phyloP scores from a whole-genome alignment of 2,113 vertebrate genomes.

The Sinocyclocheilus grahami region DNA sequence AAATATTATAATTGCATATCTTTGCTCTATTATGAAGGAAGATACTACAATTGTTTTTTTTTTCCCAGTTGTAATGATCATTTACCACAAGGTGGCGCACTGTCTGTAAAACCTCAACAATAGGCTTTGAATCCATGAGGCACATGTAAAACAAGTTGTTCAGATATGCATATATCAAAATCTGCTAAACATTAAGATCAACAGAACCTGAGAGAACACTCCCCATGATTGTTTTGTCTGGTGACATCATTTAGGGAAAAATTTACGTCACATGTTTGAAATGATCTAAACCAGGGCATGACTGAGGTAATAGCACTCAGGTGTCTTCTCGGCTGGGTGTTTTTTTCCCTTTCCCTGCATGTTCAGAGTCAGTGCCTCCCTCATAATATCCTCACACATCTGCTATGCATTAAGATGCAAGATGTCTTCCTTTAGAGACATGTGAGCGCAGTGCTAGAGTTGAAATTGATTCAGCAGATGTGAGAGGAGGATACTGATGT shows the following conservation, averaged over 20 bases:
- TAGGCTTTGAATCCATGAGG: neutral
- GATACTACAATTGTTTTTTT: neutral
- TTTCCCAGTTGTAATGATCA: neutral
- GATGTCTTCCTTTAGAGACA: slow-evolving; percentile 60
- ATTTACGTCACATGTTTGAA: slow-evolving; percentile 46
- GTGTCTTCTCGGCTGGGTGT: slow-evolving; percentile 62
- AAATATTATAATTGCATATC: neutral
- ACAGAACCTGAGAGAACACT: neutral
- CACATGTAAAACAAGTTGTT: slow-evolving; percentile 1
- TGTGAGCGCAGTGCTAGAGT: slow-evolving; percentile 47
- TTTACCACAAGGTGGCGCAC: slow-evolving; percentile 49
- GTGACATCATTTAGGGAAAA: slow-evolving; percentile 49
- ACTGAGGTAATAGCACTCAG: slow-evolving; percentile 70
- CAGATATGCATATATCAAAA: slow-evolving; percentile 13
- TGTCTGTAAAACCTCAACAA: neutral
- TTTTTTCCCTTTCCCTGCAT: slow-evolving; percentile 22
- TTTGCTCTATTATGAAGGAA: neutral
- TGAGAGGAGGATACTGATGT: slow-evolving; percentile 43
- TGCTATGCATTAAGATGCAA: slow-evolving; percentile 70
- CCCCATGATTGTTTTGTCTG: neutral
- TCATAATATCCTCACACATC: slow-evolving; percentile 66
- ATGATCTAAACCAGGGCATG: slow-evolving; percentile 45
- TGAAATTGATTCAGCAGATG: slow-evolving; percentile 70
- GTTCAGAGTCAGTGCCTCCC: slow-evolving; percentile 41
- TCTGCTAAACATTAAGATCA: slow-evolving; percentile 25